These are phyloP conservation scores for Scelioninae gen. 2 DNA, from an alignment of 2,888 invertebrate species.

Conservation along the genomic window DNA sequence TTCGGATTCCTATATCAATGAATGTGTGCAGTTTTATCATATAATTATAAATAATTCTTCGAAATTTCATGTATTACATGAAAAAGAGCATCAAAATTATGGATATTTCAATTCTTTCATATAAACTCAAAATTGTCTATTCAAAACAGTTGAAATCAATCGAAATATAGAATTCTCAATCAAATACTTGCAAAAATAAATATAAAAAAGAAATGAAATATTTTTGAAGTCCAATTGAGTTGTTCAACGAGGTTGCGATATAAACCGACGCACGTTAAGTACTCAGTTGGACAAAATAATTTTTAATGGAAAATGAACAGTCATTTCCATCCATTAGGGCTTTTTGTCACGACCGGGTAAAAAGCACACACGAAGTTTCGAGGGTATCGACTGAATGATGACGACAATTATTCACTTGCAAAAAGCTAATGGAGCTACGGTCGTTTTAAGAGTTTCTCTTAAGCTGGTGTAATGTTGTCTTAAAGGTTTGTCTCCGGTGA, in stretches of 20 bases:
- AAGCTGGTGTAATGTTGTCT: constrained; percentile 23
- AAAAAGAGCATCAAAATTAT: too few species aligned
- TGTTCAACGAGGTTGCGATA: background rate
- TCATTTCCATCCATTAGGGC: constrained; percentile 16
- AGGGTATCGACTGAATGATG: constrained; percentile 26
- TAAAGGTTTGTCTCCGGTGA: constrained; percentile 23
- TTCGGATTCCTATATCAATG: too few species aligned
- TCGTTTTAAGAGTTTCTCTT: constrained; percentile 31
- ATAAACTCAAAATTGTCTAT: too few species aligned
- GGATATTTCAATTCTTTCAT: too few species aligned
- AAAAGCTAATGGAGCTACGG: constrained; percentile 29
- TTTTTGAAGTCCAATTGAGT: constrained; percentile 30
- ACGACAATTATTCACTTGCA: constrained; percentile 28
- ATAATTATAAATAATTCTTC: too few species aligned
- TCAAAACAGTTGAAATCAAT: too few species aligned
- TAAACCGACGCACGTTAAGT: constrained; percentile 16
- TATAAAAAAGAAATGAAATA: constrained; percentile 29
- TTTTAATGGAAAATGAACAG: constrained; percentile 14
- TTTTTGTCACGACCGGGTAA: background rate
- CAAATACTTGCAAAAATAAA: too few species aligned
- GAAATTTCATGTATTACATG: too few species aligned
- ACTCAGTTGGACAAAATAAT: constrained; percentile 8
- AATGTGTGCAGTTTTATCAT: too few species aligned
- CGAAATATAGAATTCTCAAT: too few species aligned
- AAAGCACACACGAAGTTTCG: background rate